Conservation (phyloP, 2,888 invertebrate species). For the Mactromeris polynyma region DNA sequence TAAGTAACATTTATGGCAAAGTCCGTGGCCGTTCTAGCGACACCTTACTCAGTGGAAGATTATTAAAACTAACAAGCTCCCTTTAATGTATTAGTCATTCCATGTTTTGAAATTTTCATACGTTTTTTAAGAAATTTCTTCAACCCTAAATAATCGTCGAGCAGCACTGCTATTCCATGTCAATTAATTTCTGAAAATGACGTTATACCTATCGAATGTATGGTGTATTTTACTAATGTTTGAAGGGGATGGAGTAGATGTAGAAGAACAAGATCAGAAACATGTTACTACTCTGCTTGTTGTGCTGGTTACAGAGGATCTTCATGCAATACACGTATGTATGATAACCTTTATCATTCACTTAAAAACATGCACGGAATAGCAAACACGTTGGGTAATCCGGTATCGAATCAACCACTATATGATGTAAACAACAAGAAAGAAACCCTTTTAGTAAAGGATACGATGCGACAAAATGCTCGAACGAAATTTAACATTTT, state of each 20-base stretch:
- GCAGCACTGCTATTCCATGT: not conserved
- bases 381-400: not conserved
- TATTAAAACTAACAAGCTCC: too few species aligned
- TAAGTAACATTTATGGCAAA: not conserved
- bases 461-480: not conserved
- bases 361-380: not conserved
- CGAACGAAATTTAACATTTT: not conserved
- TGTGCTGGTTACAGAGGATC: not conserved
- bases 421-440: not conserved
- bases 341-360: not conserved
- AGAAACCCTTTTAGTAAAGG: not conserved
- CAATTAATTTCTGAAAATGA: not conserved
- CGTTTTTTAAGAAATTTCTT: not conserved
- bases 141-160: not conserved
- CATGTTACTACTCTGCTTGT: not conserved
- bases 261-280: not conserved
- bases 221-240: not conserved
- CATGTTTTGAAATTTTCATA: too few species aligned
- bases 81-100: too few species aligned
- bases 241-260: constrained; percentile 30
- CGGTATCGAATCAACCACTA: not conserved
- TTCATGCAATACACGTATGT: constrained; percentile 6
- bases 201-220: not conserved
- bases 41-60: too few species aligned
- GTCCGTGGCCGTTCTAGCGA: not conserved